Conservation (phyloP, 2,888 invertebrate species). For the Rotaria socialis region DNA sequence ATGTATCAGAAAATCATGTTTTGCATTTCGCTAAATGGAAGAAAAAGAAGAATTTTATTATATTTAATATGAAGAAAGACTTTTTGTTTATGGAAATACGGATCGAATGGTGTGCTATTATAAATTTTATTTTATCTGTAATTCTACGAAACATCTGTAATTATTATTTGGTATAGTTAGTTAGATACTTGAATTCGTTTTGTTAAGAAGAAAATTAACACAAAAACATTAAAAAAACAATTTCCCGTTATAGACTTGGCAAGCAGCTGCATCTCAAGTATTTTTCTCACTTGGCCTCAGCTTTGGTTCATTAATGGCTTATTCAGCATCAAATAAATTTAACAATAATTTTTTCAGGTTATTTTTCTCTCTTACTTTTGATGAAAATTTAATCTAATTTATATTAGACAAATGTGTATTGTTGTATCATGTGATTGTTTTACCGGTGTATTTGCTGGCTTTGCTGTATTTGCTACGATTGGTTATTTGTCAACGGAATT, state of each 20-base stretch:
- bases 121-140: too few species aligned
- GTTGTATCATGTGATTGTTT: conserved; percentile 35
- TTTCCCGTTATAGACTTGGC: neutral
- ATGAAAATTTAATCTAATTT: neutral
- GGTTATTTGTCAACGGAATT: neutral
- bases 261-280: conserved; percentile 23
- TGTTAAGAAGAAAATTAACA: too few species aligned
- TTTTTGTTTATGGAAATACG: too few species aligned
- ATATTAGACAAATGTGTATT: conserved; percentile 27
- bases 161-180: too few species aligned
- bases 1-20: too few species aligned
- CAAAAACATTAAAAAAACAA: too few species aligned
- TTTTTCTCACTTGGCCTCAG: conserved; percentile 17
- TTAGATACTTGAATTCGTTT: too few species aligned
- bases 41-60: too few species aligned
- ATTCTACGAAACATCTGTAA: too few species aligned
- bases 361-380: neutral
- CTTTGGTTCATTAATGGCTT: conserved; percentile 23
- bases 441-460: conserved; percentile 17
- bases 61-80: too few species aligned
- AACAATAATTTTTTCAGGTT: conserved; percentile 20
- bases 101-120: too few species aligned
- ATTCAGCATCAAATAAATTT: conserved; percentile 29
- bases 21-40: too few species aligned
- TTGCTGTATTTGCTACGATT: conserved; percentile 23